Percentiles rank a stretch among this genome's conserved stretches.
These are phyloP conservation scores for Ganaspis sp. DNA, from an alignment of 1,140 invertebrate species.

Conservation along the genomic window DNA sequence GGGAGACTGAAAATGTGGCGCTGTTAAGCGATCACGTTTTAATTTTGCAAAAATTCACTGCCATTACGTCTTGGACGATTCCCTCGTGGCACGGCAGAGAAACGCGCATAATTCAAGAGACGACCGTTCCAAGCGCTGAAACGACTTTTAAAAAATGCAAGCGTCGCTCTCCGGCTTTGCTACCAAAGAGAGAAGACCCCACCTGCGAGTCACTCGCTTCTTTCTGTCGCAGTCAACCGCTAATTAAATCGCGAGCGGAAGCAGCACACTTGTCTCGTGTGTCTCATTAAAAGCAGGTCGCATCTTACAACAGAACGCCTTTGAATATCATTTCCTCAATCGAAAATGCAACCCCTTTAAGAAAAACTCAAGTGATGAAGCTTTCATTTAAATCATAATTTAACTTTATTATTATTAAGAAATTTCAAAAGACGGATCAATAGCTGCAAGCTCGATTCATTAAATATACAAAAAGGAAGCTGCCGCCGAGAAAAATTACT, in stretches of 20 bases:
- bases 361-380: neutral
- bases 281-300: conserved; percentile 16
- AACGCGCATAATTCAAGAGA: conserved; percentile 26
- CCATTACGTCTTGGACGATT: conserved; percentile 28
- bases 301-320: conserved; percentile 19
- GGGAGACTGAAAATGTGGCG: neutral
- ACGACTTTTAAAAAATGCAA: conserved; percentile 30
- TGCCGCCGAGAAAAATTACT: no score
- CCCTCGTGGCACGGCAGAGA: conserved; percentile 22
- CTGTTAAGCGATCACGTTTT: conserved; percentile 27
- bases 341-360: neutral
- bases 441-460: no score
- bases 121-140: conserved; percentile 19
- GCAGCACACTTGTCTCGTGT: conserved; percentile 31
- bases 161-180: conserved; percentile 6
- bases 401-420: neutral
- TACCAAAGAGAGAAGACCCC: conserved; percentile 13
- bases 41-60: conserved; percentile 27
- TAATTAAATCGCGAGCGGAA: conserved; percentile 61
- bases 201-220: conserved; percentile 20
- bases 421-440: neutral
- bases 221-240: conserved; percentile 42
- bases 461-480: no score
- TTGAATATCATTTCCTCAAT: conserved; percentile 4
- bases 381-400: neutral